phyloP scores from a whole-genome alignment of 2,888 invertebrate species.

The Agriopis leucophaearia region DNA sequence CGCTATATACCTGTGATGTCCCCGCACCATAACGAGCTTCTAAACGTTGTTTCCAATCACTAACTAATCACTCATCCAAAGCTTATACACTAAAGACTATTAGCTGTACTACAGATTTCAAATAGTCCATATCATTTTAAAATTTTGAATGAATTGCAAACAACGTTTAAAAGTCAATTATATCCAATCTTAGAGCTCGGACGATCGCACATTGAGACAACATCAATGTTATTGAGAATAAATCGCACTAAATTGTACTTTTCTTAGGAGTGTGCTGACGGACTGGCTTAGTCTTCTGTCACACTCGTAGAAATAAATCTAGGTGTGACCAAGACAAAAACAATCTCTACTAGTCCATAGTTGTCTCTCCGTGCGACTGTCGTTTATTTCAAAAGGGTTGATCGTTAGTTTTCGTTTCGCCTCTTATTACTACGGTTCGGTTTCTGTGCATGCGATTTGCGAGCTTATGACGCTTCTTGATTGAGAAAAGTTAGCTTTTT shows the following conservation, averaged over 20 bases:
- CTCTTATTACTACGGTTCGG: constrained; percentile 65
- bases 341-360: constrained; percentile 16
- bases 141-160: constrained; percentile 16
- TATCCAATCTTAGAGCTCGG: constrained; percentile 47
- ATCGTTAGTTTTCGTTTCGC: constrained; percentile 77
- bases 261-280: too few species aligned
- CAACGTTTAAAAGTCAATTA: constrained; percentile 41
- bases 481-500: constrained; percentile 27
- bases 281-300: background rate
- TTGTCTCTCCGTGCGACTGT: constrained; percentile 67
- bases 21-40: constrained; percentile 42
- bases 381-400: constrained; percentile 86
- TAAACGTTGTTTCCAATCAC: constrained; percentile 48
- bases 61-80: too few species aligned
- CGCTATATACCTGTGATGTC: constrained; percentile 72
- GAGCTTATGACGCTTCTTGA: constrained; percentile 30
- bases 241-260: background rate
- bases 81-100: background rate
- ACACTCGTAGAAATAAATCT: too few species aligned
- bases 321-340: background rate
- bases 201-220: constrained; percentile 59
- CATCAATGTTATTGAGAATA: constrained; percentile 9
- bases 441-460: constrained; percentile 72
- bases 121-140: too few species aligned
- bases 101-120: background rate